Evolutionary conservation across 2,888 invertebrate species (phyloP), one percentile per base, ranked within the genome.

Genomic region (Hypena proboscidalis): DNA sequence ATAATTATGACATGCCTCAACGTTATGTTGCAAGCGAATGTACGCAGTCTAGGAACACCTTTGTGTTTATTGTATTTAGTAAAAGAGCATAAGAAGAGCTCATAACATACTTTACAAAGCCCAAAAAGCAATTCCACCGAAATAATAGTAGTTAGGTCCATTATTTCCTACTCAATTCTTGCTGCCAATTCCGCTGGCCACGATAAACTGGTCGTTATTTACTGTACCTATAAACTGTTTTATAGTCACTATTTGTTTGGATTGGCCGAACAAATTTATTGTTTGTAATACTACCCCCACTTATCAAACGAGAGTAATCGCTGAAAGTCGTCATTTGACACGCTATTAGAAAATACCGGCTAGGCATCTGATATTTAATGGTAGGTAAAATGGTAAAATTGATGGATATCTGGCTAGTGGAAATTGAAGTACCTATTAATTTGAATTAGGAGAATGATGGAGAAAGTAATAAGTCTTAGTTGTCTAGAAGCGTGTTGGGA

Each of bases 281-380:
- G 58, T 53, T 47, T 67, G 71, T 67, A 63, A 70, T 54, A 55
- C 47, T 57, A 70, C 57, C 57, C 60, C 47, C 49, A 52, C 64
- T 66, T 58, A 54, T 67, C 56, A 63, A 58, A 57, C 32, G 49
- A 52, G 66, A 66, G 42, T 66, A 52, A 60, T 65, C 26, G 42
- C 23, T 6, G 30, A 50, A 46, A 46, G 43, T 46, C 54, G 46
- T 26, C 23, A 50, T 41, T 42, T 23, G 58, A 66, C 46, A 49
- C 49, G 49, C 53, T 62, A 66, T 61, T 66, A 61, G 63, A 66
- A 61, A 60, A 58, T 27, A 30, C 27, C 14, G 34, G 44, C 8
- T 44, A 25, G 63, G 13, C 49, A 61, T 46, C 53, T 17, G 58
- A 60, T 62, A 45, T 44, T 42, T 48, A 48, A 66, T 58, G 29